Evolutionary conservation across 2,888 invertebrate genomes (phyloP), one percentile per base, ranked within the genome.

Genomic region (Fragum whitleyi): DNA sequence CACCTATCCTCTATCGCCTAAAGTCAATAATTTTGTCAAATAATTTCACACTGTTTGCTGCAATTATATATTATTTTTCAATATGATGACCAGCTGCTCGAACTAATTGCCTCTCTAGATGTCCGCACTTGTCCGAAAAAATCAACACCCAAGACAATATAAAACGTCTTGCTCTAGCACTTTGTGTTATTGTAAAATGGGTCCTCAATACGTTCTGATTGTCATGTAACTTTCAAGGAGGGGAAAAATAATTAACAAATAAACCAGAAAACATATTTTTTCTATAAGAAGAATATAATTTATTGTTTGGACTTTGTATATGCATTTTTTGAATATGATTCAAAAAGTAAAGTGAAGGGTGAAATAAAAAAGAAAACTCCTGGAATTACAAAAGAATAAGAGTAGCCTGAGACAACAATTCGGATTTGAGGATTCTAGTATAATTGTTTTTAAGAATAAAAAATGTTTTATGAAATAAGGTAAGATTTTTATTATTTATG

Each of bases 381-480:
- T n/a, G n/a, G n/a, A n/a, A n/a, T n/a, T n/a, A n/a, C n/a, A n/a
- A n/a, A n/a, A n/a, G n/a, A n/a, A n/a, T n/a, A n/a, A n/a, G n/a
- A n/a, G n/a, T n/a, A n/a, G n/a, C n/a, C n/a, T n/a, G n/a, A n/a
- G n/a, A n/a, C n/a, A n/a, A n/a, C n/a, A n/a, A n/a, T n/a, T n/a
- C n/a, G n/a, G n/a, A n/a, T n/a, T n/a, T n/a, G n/a, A n/a, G n/a
- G n/a, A n/a, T n/a, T n/a, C n/a, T n/a, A n/a, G n/a, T n/a, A n/a
- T n/a, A n/a, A n/a, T n/a, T n/a, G n/a, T n/a, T n/a, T n/a, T n/a
- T n/a, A n/a, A n/a, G 9, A 36, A 6, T 36, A 36, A 36, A 36
- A 14, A 3, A 62, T 62, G 62, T 32, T 62, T 16, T 62, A 62
- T 32, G 32, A 62, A 62, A 62, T 62, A 23, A 32, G 62, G 62